Conservation (phyloP, 1,140 invertebrate species). For the Ladona fulva region DNA sequence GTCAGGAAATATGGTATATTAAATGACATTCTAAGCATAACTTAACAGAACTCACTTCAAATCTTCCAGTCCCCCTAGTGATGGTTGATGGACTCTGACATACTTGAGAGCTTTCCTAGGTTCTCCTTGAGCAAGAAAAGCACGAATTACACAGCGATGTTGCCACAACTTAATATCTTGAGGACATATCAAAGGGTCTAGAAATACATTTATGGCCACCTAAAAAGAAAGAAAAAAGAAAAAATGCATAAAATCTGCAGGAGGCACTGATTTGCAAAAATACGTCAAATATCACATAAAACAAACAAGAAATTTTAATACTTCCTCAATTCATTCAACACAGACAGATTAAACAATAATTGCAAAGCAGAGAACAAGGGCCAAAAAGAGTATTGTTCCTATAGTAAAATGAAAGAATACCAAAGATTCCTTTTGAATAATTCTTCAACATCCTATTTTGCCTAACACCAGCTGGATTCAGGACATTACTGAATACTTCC, state of each 20-base stretch:
- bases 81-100: slow-evolving; percentile 39
- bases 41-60: slow-evolving; percentile 28
- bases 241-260: neutral
- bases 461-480: no score
- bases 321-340: no score
- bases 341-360: no score
- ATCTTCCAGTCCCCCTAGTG: slow-evolving; percentile 42
- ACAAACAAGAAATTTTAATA: no score
- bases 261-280: no score
- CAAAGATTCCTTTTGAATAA: no score
- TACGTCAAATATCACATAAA: no score
- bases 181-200: slow-evolving; percentile 36
- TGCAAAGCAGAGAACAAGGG: no score
- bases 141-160: slow-evolving; percentile 44
- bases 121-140: slow-evolving; percentile 44
- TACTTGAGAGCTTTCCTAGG: slow-evolving; percentile 46
- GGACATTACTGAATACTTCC: no score
- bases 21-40: neutral
- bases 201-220: slow-evolving; percentile 35
- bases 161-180: slow-evolving; percentile 47
- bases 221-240: slow-evolving; percentile 22
- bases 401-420: no score
- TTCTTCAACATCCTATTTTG: no score
- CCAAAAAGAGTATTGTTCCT: no score
- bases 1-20: neutral